phyloP scores from a whole-genome alignment of 2,888 invertebrate genomes.

The Adelognathus sp. region DNA sequence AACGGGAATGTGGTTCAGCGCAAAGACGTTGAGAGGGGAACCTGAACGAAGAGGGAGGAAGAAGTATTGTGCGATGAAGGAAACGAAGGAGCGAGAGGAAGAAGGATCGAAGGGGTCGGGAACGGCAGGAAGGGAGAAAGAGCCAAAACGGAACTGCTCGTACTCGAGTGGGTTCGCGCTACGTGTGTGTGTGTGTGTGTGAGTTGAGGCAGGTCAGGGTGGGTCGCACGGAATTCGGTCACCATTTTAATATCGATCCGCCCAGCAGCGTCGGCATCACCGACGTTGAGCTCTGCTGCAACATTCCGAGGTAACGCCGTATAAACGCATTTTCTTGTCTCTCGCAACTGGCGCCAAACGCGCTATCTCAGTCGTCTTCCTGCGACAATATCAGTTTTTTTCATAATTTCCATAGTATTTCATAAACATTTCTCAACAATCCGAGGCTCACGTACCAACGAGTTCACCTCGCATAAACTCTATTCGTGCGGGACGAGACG shows the following conservation, averaged over 20 bases:
- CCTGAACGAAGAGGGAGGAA: conserved; percentile 16
- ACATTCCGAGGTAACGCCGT: conserved; percentile 58
- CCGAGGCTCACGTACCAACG: not conserved
- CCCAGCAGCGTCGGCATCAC: conserved; percentile 24
- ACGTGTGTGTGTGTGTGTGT: conserved; percentile 46
- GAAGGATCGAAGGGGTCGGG: conserved; percentile 37
- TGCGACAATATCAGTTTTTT: not conserved
- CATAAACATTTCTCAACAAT: not conserved
- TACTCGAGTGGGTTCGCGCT: conserved; percentile 24
- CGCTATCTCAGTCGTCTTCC: not conserved
- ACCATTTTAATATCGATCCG: conserved; percentile 81
- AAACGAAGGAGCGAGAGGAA: conserved; percentile 42
- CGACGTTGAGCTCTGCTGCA: conserved; percentile 32
- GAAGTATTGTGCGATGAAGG: conserved; percentile 15
- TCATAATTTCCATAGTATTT: not conserved
- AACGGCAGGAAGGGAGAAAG: not conserved
- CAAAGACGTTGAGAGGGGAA: not conserved
- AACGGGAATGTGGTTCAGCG: conserved; percentile 14
- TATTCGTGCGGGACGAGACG: not conserved
- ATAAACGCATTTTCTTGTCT: conserved; percentile 20
- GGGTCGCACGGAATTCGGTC: conserved; percentile 78
- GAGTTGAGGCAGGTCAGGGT: conserved; percentile 78
- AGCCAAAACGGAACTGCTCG: conserved; percentile 23
- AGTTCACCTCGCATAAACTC: not conserved
- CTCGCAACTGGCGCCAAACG: not conserved